Percentiles rank a stretch among this genome's conserved stretches.
These are phyloP conservation scores for Tupaia tana DNA, from an alignment of 2,113 vertebrate species.

Conservation along the genomic window DNA sequence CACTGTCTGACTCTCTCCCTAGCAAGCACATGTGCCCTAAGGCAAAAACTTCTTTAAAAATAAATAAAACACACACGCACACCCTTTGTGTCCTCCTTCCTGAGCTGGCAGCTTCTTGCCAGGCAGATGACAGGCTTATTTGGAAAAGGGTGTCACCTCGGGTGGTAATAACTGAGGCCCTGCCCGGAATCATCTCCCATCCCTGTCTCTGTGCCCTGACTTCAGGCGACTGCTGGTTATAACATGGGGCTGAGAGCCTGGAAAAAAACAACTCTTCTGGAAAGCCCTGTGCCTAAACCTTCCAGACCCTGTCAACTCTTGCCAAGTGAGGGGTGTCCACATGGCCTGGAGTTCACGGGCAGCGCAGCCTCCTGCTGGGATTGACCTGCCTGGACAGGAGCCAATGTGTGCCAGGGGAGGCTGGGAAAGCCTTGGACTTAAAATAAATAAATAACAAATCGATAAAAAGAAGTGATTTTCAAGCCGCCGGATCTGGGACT, in stretches of 20 bases:
- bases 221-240: neutral
- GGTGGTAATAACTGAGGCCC: neutral
- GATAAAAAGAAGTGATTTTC: no score
- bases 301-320: neutral
- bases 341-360: neutral
- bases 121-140: neutral
- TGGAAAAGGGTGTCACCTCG: neutral
- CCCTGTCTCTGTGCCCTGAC: neutral
- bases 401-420: no score
- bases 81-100: no score
- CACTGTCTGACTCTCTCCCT: no score
- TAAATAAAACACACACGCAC: no score
- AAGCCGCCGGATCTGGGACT: no score
- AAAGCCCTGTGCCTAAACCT: neutral
- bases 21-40: no score
- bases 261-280: neutral
- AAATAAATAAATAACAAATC: no score
- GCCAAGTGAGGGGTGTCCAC: neutral
- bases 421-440: no score
- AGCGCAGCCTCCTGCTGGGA: neutral
- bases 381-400: neutral
- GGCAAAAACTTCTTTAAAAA: no score
- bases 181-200: neutral
- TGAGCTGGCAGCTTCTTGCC: neutral
- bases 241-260: neutral